Evolutionary conservation across 2,113 vertebrate species (phyloP).

Genomic region (Callionymus lyra): DNA sequence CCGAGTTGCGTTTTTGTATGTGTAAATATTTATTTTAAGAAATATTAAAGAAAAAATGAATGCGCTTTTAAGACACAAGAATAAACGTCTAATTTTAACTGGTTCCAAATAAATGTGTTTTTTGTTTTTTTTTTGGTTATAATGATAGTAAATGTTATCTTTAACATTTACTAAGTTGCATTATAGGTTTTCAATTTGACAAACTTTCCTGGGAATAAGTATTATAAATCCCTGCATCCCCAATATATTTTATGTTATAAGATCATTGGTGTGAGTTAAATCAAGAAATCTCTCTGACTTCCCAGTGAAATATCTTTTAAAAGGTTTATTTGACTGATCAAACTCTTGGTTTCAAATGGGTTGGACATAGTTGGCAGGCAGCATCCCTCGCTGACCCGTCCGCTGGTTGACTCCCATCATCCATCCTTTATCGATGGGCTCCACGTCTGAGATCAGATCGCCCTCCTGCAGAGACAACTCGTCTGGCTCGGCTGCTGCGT

Average conservation of each 20-base stretch:
- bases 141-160: no score
- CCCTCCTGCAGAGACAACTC: constrained; percentile 91
- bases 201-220: no score
- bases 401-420: constrained; percentile 93
- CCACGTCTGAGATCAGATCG: constrained; percentile 83
- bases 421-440: constrained; percentile 93
- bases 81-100: not conserved
- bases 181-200: no score
- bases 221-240: no score
- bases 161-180: no score
- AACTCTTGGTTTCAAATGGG: constrained; percentile 59
- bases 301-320: no score
- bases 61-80: not conserved
- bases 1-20: constrained; percentile 1
- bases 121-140: not conserved
- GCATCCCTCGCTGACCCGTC: constrained; percentile 87
- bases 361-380: constrained; percentile 90
- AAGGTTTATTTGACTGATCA: not conserved
- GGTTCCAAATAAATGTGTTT: no score
- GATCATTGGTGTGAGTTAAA: no score
- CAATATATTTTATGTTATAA: no score
- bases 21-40: constrained; percentile 6
- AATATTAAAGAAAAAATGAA: not conserved
- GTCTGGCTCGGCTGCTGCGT: constrained; percentile 80
- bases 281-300: no score